These are phyloP conservation scores for Blera fallax DNA, from an alignment of 2,888 invertebrate genomes.

Conservation along the genomic window DNA sequence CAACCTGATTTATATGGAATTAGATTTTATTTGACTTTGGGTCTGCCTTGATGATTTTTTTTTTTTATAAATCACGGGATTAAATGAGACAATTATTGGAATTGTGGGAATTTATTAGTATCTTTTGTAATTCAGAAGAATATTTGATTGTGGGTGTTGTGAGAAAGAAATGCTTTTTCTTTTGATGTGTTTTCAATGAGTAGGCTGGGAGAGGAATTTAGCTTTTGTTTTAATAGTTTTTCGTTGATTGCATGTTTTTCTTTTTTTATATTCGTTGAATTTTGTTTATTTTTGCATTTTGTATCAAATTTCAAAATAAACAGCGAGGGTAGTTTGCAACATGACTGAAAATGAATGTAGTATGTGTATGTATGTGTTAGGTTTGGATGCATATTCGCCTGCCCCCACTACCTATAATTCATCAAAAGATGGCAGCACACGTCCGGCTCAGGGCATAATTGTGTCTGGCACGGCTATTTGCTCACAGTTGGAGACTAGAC, in stretches of 20 bases:
- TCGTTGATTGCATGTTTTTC: neutral
- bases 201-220: neutral
- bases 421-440: neutral
- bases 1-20: conserved; percentile 36
- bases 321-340: neutral
- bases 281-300: neutral
- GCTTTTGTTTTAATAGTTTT: neutral
- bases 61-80: conserved; percentile 11
- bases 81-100: conserved; percentile 16
- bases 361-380: too few relatives aligned
- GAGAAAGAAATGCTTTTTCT: neutral
- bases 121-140: neutral
- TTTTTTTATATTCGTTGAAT: neutral
- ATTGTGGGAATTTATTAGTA: neutral
- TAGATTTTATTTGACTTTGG: neutral
- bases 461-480: neutral
- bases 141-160: neutral
- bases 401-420: neutral
- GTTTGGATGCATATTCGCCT: neutral
- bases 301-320: conserved; percentile 8
- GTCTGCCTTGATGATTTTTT: neutral
- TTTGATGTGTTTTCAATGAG: neutral
- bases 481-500: neutral
- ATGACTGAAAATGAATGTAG: too few relatives aligned
- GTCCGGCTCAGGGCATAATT: neutral